These are phyloP conservation scores for Clivina fossor DNA, from an alignment of 2,888 invertebrate species.

Conservation along the genomic window DNA sequence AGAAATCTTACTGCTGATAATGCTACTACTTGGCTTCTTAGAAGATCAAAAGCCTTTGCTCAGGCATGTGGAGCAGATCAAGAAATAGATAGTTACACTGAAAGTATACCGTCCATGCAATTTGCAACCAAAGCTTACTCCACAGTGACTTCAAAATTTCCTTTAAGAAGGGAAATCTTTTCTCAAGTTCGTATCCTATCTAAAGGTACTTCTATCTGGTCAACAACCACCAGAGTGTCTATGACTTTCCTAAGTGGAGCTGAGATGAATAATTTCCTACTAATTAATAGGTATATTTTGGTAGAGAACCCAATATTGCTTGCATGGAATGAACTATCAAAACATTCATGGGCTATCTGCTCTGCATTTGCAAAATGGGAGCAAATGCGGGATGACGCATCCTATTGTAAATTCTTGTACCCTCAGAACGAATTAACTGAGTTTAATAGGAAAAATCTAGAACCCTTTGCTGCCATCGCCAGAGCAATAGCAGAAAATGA, in stretches of 20 bases:
- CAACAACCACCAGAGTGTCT: neutral
- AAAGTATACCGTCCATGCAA: neutral
- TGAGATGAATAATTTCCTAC: conserved; percentile 3
- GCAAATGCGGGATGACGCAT: neutral
- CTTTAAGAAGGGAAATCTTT: neutral
- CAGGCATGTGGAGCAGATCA: neutral
- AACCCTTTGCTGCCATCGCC: neutral
- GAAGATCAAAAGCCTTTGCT: neutral
- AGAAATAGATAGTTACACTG: neutral
- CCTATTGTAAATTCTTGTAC: conserved; percentile 2
- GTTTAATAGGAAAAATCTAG: neutral
- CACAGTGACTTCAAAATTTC: neutral
- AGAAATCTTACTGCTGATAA: neutral
- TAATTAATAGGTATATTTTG: neutral
- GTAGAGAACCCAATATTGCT: neutral
- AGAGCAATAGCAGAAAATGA: conserved; percentile 2
- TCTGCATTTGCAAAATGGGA: neutral
- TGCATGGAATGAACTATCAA: conserved; percentile 1
- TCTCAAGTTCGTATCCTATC: neutral
- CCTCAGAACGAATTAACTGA: neutral
- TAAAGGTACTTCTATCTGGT: neutral
- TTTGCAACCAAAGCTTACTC: neutral
- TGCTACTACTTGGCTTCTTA: neutral
- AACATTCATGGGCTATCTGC: conserved; percentile 3
- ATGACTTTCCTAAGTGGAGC: neutral